phyloP scores from a whole-genome alignment of 2,888 invertebrate species.

The Parnassius orleans region DNA sequence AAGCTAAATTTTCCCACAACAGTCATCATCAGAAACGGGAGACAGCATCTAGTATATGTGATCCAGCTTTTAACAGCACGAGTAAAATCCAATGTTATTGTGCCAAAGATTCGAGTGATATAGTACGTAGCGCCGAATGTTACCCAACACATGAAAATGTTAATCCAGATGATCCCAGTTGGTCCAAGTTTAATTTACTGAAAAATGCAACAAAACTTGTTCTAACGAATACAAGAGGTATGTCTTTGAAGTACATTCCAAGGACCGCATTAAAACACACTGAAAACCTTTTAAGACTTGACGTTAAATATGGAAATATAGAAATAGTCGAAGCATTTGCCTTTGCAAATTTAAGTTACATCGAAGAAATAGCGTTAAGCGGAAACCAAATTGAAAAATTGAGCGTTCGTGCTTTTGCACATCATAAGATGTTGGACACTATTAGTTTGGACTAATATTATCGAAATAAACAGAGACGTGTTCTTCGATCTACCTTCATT shows the following conservation, averaged over 20 bases:
- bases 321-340: conserved; percentile 84
- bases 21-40: conserved; percentile 51
- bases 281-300: conserved; percentile 76
- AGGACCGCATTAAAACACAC: conserved; percentile 83
- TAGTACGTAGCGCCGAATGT: conserved; percentile 85
- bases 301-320: conserved; percentile 85
- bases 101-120: conserved; percentile 38
- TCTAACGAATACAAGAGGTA: conserved; percentile 83
- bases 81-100: conserved; percentile 66
- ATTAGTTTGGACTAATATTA: conserved; percentile 85
- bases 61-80: conserved; percentile 52
- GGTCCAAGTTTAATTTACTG: conserved; percentile 84
- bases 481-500: conserved; percentile 86
- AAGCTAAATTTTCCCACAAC: conserved; percentile 44
- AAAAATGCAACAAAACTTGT: conserved; percentile 83
- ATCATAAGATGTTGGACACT: conserved; percentile 82
- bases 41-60: conserved; percentile 49
- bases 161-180: conserved; percentile 81
- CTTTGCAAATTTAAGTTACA: conserved; percentile 84
- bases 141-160: conserved; percentile 83
- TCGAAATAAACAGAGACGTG: conserved; percentile 86
- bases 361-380: conserved; percentile 84
- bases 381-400: conserved; percentile 85
- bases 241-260: conserved; percentile 84
- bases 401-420: conserved; percentile 84